Evolutionary conservation across 1,140 invertebrate genomes (phyloP).

Genomic region (Drosophila ananassae): DNA sequence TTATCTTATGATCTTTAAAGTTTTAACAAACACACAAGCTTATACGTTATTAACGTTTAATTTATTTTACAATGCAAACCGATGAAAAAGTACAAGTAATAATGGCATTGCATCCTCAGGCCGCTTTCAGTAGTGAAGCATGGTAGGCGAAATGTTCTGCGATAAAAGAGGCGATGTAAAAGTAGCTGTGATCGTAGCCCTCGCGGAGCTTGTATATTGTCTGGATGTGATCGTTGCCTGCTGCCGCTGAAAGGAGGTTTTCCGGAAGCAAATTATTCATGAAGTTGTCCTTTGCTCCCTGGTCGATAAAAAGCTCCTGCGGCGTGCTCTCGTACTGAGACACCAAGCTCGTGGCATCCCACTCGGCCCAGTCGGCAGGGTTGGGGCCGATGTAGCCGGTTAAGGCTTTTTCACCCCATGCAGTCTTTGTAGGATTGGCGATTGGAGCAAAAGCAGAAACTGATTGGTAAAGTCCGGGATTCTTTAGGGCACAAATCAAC

Average conservation of each 20-base stretch:
- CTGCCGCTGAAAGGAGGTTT: slow-evolving; percentile 90
- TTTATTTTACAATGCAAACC: slow-evolving; percentile 25
- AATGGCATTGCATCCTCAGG: slow-evolving; percentile 1
- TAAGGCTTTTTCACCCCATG: slow-evolving; percentile 96
- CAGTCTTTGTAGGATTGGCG: slow-evolving; percentile 92
- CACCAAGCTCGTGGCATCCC: slow-evolving; percentile 94
- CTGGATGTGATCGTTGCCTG: slow-evolving; percentile 88
- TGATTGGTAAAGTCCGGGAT: slow-evolving; percentile 94
- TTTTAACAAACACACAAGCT: not conserved
- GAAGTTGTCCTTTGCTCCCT: slow-evolving; percentile 94
- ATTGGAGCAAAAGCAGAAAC: slow-evolving; percentile 99
- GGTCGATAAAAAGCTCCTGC: slow-evolving; percentile 93
- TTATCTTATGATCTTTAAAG: too few species aligned
- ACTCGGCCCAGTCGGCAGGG: slow-evolving; percentile 90
- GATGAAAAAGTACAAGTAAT: slow-evolving; percentile 10
- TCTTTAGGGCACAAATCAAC: slow-evolving; percentile 95
- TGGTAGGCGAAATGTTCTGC: slow-evolving; percentile 97
- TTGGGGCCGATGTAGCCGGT: slow-evolving; percentile 92
- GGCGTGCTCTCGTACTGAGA: slow-evolving; percentile 93
- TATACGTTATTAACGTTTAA: not conserved
- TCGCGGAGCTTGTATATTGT: slow-evolving; percentile 92
- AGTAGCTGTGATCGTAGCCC: slow-evolving; percentile 98
- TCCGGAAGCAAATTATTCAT: slow-evolving; percentile 94
- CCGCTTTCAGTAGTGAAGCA: slow-evolving; percentile 88
- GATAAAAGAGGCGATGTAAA: slow-evolving; percentile 96